A percentile compares a stretch with the other conserved stretches of the same genome.
Conservation (phyloP, 2,113 vertebrate genomes). For the Archilochus colubris region DNA sequence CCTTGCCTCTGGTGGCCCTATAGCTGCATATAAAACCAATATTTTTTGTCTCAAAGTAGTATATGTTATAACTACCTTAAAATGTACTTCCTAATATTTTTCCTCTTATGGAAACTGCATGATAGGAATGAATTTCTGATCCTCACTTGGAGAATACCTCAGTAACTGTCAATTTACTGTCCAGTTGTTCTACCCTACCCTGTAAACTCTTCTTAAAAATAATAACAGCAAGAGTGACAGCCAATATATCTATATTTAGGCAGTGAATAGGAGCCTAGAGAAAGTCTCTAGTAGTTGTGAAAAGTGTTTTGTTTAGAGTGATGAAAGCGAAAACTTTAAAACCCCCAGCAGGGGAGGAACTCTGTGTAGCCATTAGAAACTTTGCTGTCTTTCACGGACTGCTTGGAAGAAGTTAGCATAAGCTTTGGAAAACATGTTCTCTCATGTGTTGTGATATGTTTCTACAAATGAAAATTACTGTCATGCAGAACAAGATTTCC, state of each 20-base stretch:
- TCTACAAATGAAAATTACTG: not conserved
- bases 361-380: not conserved
- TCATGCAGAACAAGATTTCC: not conserved
- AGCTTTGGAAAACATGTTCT: not conserved
- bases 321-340: not conserved
- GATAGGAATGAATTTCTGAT: not conserved
- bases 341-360: not conserved
- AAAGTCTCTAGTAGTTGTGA: not conserved
- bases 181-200: not conserved
- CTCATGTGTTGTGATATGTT: accelerated
- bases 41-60: not conserved
- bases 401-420: not conserved
- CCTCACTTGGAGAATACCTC: not conserved
- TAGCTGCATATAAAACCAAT: not conserved
- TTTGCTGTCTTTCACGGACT: not conserved
- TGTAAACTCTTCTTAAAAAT: not conserved
- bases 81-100: not conserved
- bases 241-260: not conserved
- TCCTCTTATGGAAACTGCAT: accelerated
- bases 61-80: not conserved
- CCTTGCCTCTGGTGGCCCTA: not conserved
- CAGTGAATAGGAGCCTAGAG: not conserved
- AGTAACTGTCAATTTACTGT: not conserved
- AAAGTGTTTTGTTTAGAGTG: not conserved
- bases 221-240: not conserved